Evolutionary conservation across 1,140 invertebrate species (phyloP).

Genomic region (Homarus americanus): DNA sequence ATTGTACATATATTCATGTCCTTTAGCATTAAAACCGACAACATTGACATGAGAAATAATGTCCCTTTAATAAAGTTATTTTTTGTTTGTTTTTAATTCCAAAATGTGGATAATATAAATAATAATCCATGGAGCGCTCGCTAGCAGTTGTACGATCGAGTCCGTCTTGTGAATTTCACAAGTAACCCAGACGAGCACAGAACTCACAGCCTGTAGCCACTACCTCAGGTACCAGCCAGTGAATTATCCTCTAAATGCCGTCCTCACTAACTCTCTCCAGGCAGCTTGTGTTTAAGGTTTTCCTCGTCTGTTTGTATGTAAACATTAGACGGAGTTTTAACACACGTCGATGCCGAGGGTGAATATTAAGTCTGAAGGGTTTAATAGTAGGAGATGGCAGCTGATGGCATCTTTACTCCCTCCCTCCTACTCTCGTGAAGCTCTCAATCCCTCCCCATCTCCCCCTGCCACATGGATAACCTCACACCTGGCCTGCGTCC

Average conservation of each 20-base stretch:
- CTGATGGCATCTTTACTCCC: neutral
- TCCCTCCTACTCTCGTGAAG: neutral
- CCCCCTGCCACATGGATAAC: neutral
- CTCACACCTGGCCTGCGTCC: conserved; percentile 24
- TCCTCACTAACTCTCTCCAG: too few relatives aligned
- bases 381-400: neutral
- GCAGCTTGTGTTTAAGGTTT: neutral
- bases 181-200: neutral
- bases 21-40: too few relatives aligned
- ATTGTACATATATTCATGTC: too few relatives aligned
- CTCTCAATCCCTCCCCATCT: neutral
- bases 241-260: neutral
- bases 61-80: too few relatives aligned
- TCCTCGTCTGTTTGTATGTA: neutral
- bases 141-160: neutral
- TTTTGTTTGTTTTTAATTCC: too few relatives aligned
- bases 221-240: neutral
- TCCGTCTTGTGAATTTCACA: neutral
- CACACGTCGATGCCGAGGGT: neutral
- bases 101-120: too few relatives aligned
- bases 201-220: neutral
- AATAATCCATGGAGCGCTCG: too few relatives aligned
- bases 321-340: neutral
- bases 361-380: too few relatives aligned
- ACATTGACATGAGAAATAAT: too few relatives aligned